These are phyloP conservation scores for Dromius quadrimaculatus DNA, from an alignment of 2,888 invertebrate genomes.

Conservation along the genomic window DNA sequence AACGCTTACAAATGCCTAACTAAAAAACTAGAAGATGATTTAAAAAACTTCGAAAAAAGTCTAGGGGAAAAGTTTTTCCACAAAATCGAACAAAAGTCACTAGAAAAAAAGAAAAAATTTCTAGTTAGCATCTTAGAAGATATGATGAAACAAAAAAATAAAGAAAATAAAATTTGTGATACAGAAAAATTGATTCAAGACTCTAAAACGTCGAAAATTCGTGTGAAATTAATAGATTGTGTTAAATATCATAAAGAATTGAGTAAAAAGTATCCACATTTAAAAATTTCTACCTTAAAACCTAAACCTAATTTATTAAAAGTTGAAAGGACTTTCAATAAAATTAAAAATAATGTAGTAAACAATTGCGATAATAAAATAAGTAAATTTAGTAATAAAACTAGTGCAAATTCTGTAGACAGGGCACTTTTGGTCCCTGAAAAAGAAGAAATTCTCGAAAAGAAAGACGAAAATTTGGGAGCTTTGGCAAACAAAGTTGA, in stretches of 20 bases:
- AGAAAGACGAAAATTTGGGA: too few relatives aligned
- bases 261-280: conserved; percentile 32
- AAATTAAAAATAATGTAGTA: conserved; percentile 4
- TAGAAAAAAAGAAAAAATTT: conserved; percentile 44
- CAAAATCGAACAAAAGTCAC: conserved; percentile 19
- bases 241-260: conserved; percentile 34
- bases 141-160: conserved; percentile 2
- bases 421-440: neutral
- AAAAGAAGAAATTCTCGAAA: too few relatives aligned
- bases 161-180: neutral
- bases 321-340: conserved; percentile 3
- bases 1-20: conserved; percentile 13
- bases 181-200: neutral
- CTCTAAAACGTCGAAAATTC: neutral
- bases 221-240: conserved; percentile 33
- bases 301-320: neutral
- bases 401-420: conserved; percentile 1
- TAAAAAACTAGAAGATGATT: conserved; percentile 26
- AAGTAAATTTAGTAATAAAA: conserved; percentile 18
- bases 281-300: conserved; percentile 26
- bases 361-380: neutral
- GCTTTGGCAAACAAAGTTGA: too few relatives aligned
- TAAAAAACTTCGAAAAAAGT: conserved; percentile 41
- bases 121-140: conserved; percentile 22
- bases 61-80: conserved; percentile 25